A percentile compares a stretch with the other conserved stretches of the same genome.
phyloP scores from a whole-genome alignment of 2,888 invertebrate genomes.

The Limnephilus marmoratus region DNA sequence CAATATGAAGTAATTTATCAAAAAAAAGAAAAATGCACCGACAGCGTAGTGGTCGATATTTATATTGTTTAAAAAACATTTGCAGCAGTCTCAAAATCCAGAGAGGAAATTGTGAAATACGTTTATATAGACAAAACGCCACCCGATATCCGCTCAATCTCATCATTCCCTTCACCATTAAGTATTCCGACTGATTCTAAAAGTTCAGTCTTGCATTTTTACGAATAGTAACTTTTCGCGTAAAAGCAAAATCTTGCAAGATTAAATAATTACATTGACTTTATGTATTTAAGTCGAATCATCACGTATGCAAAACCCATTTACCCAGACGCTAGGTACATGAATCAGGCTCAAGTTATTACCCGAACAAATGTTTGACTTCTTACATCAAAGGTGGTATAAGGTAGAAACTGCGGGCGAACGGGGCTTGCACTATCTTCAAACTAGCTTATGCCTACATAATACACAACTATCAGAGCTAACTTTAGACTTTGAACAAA shows the following conservation, averaged over 20 bases:
- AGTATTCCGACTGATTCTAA: no score
- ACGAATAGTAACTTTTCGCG: background rate
- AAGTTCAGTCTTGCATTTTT: no score
- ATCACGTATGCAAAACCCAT: background rate
- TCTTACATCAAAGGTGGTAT: background rate
- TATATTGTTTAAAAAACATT: no score
- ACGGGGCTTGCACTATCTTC: background rate
- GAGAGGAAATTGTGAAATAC: no score
- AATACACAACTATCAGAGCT: background rate
- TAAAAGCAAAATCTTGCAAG: background rate
- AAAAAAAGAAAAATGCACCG: no score
- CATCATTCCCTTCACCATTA: no score
- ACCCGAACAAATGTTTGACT: background rate
- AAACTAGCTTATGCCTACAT: background rate
- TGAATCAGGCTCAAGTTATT: background rate
- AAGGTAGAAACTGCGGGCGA: background rate
- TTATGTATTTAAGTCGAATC: background rate
- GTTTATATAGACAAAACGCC: no score
- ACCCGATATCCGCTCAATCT: no score
- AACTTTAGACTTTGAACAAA: constrained; percentile 2
- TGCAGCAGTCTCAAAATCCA: no score
- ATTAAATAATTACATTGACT: background rate
- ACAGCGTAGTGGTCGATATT: no score
- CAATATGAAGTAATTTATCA: no score
- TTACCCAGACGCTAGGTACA: background rate